phyloP scores from a whole-genome alignment of 2,797 vertebrate species.

The Periparus ater region DNA sequence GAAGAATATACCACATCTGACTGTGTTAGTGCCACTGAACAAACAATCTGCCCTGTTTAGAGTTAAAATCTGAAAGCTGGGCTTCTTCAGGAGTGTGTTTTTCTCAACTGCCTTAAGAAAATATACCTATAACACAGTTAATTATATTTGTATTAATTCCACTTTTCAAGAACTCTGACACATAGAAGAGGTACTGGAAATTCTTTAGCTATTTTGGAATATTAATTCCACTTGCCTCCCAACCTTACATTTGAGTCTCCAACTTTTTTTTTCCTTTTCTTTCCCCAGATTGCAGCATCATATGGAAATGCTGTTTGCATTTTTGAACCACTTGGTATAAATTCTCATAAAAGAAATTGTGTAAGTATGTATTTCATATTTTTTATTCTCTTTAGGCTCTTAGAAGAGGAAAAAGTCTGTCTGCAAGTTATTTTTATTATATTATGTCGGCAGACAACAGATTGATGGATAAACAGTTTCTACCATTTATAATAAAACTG shows the following conservation, averaged over 20 bases:
- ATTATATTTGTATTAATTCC: neutral
- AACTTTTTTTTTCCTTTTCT: constrained; percentile 68
- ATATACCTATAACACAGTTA: neutral
- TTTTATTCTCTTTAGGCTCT: neutral
- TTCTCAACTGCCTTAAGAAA: neutral
- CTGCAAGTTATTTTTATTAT: neutral
- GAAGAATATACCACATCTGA: neutral
- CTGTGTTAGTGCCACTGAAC: neutral
- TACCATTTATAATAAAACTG: neutral
- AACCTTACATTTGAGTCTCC: constrained; percentile 41
- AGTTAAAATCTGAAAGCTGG: neutral
- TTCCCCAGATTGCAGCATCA: constrained; percentile 93
- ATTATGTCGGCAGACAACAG: neutral
- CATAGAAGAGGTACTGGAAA: neutral
- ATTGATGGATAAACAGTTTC: neutral
- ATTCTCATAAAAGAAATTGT: constrained; percentile 86
- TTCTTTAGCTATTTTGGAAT: neutral
- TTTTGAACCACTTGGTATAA: constrained; percentile 92
- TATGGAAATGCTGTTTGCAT: constrained; percentile 98
- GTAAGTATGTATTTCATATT: constrained; percentile 77
- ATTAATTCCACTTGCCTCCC: neutral
- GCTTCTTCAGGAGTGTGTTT: neutral
- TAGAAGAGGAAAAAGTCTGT: neutral
- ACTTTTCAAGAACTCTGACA: neutral
- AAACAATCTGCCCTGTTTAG: neutral